These are phyloP conservation scores for Oncorhynchus mykiss DNA, from an alignment of 2,113 vertebrate genomes.

Conservation along the genomic window DNA sequence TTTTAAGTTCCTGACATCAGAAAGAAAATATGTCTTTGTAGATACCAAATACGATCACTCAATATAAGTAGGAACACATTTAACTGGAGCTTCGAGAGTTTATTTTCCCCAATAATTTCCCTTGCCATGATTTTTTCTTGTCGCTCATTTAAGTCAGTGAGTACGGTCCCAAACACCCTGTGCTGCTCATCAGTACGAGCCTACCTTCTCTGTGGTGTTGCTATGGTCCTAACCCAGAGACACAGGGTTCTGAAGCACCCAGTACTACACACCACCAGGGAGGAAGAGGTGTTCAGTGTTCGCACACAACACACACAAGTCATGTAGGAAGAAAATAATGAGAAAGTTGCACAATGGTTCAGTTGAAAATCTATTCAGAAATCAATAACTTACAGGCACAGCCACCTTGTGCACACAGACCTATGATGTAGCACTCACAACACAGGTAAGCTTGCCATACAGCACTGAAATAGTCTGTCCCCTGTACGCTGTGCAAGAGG, in stretches of 20 bases:
- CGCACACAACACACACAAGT: slow-evolving; percentile 5
- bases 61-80: neutral
- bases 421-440: slow-evolving; percentile 11
- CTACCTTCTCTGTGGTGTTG: slow-evolving; percentile 21
- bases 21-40: neutral
- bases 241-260: slow-evolving; percentile 17
- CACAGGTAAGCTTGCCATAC: slow-evolving; percentile 20
- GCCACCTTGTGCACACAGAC: neutral
- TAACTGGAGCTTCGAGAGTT: neutral
- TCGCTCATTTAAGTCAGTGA: neutral
- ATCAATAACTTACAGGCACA: slow-evolving; percentile 28
- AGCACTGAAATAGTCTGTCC: too few relatives aligned
- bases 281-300: slow-evolving; percentile 1
- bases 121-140: neutral
- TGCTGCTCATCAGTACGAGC: slow-evolving; percentile 55
- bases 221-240: slow-evolving; percentile 17
- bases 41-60: neutral
- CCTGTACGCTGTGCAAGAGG: neutral
- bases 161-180: slow-evolving; percentile 24
- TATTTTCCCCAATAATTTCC: neutral
- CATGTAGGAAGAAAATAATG: slow-evolving; percentile 37
- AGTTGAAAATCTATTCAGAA: slow-evolving; percentile 28
- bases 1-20: neutral
- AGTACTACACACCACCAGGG: slow-evolving; percentile 52
- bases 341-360: slow-evolving; percentile 34